Base-by-base conservation (phyloP, 1,140 invertebrate genomes). In the Cyrtorhinus lividipennis region DNA sequence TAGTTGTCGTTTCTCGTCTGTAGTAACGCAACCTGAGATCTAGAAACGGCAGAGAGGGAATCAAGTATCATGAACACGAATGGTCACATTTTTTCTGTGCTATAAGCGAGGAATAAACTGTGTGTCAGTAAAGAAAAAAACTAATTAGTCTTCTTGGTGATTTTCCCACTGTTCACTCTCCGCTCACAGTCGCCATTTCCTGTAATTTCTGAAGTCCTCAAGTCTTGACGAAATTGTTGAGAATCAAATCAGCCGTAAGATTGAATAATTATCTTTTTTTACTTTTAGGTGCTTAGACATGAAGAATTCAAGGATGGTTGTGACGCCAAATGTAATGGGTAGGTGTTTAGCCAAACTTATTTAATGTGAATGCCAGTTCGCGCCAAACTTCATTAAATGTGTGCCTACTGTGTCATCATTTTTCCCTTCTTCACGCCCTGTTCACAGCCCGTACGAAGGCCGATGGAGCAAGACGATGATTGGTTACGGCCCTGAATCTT, bases 391-490 rank as follows among this genome's bases (percentile, higher is more conserved):
- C 2, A 62, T 20, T 10, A 25, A 25, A 22, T 24, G 26, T 25
- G 2, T 8, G 10, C 24, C 13, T 20, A 3, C 58, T 24, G n/a
- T 8, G 24, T 18, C 12, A 8, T 10, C 8, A 10, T 44, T n/a
- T n/a, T 8, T 44, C 38, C 8, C 8, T 44, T 10, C n/a, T 44
- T 44, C 38, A 44, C 8, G n/a, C 38, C 38, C 38, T 44, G 38
- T 72, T 78, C 74, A 58, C 70, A 92, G 92, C 45, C 93, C 93
- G 18, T 98, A 97, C 77, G 90, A 91, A 72, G 95, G 94, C 67
- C 86, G 90, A 67, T 99, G 96, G 96, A 96, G 92, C 71, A 99
- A 99, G 77, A 98, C 96, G 0, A 99, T 99, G 95, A 82, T 98
- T 56, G 96, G 95, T 12, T 99, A 96, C 80, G 95, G 95, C 0